These are phyloP conservation scores for Thera britannica DNA, from an alignment of 2,888 invertebrate species.

Conservation along the genomic window DNA sequence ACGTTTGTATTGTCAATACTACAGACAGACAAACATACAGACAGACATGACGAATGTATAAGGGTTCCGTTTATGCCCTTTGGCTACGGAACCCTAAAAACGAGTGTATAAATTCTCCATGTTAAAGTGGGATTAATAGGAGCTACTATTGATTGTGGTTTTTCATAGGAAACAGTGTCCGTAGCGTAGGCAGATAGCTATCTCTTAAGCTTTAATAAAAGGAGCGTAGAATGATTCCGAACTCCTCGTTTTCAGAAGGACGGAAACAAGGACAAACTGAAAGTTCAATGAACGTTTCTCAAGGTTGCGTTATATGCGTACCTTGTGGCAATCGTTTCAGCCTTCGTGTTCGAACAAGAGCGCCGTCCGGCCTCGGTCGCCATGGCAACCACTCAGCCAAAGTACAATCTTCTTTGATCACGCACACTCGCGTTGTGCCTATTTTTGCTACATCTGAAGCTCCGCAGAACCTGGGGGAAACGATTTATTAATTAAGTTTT, in stretches of 20 bases:
- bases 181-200: not conserved
- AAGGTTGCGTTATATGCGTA: conserved; percentile 35
- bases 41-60: no score
- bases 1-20: no score
- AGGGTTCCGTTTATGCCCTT: no score
- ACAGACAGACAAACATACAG: no score
- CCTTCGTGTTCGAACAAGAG: conserved; percentile 73
- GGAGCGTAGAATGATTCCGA: not conserved
- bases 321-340: conserved; percentile 75
- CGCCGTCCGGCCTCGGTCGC: conserved; percentile 82
- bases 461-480: conserved; percentile 65
- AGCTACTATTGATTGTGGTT: no score
- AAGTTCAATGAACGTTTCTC: conserved; percentile 12
- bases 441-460: conserved; percentile 57
- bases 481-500: not conserved
- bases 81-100: no score
- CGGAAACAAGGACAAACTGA: not conserved
- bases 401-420: conserved; percentile 81
- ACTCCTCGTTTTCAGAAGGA: not conserved
- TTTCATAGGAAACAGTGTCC: no score
- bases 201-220: not conserved
- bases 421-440: conserved; percentile 77
- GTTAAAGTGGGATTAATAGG: no score
- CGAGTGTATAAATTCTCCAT: no score
- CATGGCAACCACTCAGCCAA: conserved; percentile 86